Evolutionary conservation across 2,113 vertebrate genomes (phyloP).

Genomic region (Lepisosteus osseus): DNA sequence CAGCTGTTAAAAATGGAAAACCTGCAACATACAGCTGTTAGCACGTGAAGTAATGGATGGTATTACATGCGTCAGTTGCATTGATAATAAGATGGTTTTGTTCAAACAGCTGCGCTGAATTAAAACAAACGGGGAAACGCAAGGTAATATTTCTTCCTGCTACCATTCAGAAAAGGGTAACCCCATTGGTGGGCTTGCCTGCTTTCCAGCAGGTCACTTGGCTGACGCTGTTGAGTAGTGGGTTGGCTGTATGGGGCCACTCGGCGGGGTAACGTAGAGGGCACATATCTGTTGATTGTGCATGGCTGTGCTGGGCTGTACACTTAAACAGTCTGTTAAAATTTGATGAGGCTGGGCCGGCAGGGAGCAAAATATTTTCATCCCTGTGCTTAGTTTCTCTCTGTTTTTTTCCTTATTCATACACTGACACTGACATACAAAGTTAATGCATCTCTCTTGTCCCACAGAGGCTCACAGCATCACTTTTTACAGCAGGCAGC

Average conservation of each 20-base stretch:
- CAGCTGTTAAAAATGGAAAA: no score
- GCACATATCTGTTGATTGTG: slow-evolving; percentile 60
- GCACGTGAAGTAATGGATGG: no score
- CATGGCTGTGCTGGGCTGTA: slow-evolving; percentile 40
- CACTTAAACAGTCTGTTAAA: slow-evolving; percentile 50
- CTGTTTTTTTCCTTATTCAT: not conserved
- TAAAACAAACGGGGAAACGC: not conserved
- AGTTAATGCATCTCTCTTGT: not conserved
- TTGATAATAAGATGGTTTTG: no score
- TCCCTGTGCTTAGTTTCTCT: slow-evolving; percentile 3
- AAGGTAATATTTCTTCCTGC: not conserved
- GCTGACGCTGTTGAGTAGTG: slow-evolving; percentile 41
- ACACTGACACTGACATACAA: not conserved
- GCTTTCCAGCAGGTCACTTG: slow-evolving; percentile 29
- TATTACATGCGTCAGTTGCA: no score
- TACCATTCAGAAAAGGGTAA: slow-evolving; percentile 5
- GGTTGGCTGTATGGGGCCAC: slow-evolving; percentile 23
- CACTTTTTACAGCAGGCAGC: not conserved
- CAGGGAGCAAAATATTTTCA: slow-evolving; percentile 27
- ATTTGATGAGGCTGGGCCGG: slow-evolving; percentile 44
- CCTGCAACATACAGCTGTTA: no score
- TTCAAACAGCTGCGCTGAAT: no score
- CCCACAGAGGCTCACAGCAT: not conserved
- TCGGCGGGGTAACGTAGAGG: slow-evolving; percentile 44
- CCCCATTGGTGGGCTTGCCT: slow-evolving; percentile 15